Conservation (phyloP, 1,140 invertebrate genomes). For the Centruroides vittatus region DNA sequence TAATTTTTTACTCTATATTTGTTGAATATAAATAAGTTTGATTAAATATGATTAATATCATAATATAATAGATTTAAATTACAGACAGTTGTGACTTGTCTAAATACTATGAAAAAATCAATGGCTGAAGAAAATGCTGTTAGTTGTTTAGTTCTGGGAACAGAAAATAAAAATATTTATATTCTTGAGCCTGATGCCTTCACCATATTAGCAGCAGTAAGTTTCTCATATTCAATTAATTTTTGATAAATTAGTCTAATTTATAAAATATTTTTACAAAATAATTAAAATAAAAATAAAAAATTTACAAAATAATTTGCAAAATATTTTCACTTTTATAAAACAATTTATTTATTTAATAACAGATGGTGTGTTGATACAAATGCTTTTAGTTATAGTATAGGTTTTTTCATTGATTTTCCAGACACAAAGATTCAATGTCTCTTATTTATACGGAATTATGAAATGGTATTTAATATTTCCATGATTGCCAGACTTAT, state of each 20-base stretch:
- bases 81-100: constrained; percentile 57
- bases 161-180: constrained; percentile 66
- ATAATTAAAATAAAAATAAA: too few relatives aligned
- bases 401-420: too few relatives aligned
- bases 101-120: constrained; percentile 56
- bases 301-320: neutral
- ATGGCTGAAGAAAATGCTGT: constrained; percentile 55
- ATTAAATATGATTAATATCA: neutral
- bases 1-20: neutral
- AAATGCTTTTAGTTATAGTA: too few relatives aligned
- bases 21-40: neutral
- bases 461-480: too few relatives aligned
- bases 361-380: too few relatives aligned
- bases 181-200: constrained; percentile 78
- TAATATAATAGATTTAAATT: neutral
- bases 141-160: constrained; percentile 71
- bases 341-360: too few relatives aligned
- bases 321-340: too few relatives aligned
- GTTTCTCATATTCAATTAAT: constrained; percentile 9
- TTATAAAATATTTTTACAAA: neutral
- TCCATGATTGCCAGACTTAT: too few relatives aligned
- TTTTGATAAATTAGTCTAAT: neutral
- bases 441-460: too few relatives aligned
- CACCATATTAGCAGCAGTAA: constrained; percentile 43
- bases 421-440: too few relatives aligned